Conservation (phyloP, 1,140 invertebrate genomes). For the Charaxes varanes region DNA sequence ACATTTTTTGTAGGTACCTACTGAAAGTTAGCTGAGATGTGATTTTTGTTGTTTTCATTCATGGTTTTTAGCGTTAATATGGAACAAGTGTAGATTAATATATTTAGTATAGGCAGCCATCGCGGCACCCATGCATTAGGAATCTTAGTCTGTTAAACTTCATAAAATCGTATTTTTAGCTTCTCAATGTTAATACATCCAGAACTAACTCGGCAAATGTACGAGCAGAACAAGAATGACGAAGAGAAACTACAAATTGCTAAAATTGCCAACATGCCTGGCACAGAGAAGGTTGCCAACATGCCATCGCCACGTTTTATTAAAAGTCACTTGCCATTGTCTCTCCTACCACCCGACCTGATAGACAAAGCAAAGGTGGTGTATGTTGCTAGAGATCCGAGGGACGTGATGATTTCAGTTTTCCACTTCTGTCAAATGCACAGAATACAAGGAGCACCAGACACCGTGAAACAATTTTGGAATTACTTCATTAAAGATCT, state of each 20-base stretch:
- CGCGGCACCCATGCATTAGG: no score
- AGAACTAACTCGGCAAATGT: constrained; percentile 1
- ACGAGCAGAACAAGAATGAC: constrained; percentile 6
- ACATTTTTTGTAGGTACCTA: no score
- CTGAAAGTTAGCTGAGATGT: no score
- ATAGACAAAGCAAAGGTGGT: constrained; percentile 72
- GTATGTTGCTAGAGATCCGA: constrained; percentile 86
- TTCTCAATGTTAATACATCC: constrained; percentile 12
- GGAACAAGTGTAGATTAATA: no score
- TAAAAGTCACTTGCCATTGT: constrained; percentile 82
- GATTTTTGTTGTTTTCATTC: no score
- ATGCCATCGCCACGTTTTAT: constrained; percentile 75
- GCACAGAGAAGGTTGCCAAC: background rate
- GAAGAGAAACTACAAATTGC: background rate
- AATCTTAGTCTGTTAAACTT: no score
- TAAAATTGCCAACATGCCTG: constrained; percentile 10
- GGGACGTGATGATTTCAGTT: constrained; percentile 87
- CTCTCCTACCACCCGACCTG: constrained; percentile 74
- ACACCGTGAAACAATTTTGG: constrained; percentile 81
- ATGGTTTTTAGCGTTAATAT: no score
- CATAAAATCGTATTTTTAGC: constrained; percentile 5
- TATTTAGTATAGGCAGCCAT: no score
- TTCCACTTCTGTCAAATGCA: constrained; percentile 82
- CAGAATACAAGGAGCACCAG: constrained; percentile 73
- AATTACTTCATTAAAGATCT: constrained; percentile 80